phyloP scores from a whole-genome alignment of 2,888 invertebrate genomes.

The Thelaira solivaga region DNA sequence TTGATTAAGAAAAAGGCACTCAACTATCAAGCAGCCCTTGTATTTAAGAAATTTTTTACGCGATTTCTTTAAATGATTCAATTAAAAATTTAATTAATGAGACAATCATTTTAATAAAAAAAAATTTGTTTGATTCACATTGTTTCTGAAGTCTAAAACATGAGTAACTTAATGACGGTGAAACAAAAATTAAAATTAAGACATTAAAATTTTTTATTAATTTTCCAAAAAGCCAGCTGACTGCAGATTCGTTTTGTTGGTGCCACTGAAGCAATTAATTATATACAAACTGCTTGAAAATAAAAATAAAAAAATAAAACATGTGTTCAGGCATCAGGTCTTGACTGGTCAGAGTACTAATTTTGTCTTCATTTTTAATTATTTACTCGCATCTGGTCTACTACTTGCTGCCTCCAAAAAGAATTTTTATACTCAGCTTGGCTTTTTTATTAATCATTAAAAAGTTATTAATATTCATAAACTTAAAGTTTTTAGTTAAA shows the following conservation, averaged over 20 bases:
- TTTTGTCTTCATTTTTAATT: conserved; percentile 7
- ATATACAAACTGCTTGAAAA: conserved; percentile 38
- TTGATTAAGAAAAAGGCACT: too few species aligned
- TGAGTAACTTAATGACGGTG: background rate
- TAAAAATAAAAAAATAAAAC: conserved; percentile 6
- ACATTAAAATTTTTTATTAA: conserved; percentile 39
- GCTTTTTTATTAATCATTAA: conserved; percentile 36
- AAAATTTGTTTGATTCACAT: too few species aligned
- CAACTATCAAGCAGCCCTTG: too few species aligned
- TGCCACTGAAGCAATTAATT: conserved; percentile 48
- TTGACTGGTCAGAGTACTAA: conserved; percentile 40
- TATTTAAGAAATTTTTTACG: too few species aligned
- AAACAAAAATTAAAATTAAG: conserved; percentile 38
- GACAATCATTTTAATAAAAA: too few species aligned
- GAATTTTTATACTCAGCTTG: conserved; percentile 2
- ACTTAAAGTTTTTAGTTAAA: conserved; percentile 47
- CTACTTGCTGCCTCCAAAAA: conserved; percentile 35
- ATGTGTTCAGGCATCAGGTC: conserved; percentile 42
- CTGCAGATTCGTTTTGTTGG: conserved; percentile 25
- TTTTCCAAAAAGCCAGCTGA: conserved; percentile 44
- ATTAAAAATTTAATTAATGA: too few species aligned
- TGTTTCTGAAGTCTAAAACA: too few species aligned
- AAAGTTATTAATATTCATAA: conserved; percentile 48
- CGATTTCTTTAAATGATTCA: too few species aligned
- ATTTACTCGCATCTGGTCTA: conserved; percentile 14